Evolutionary conservation across 2,797 vertebrate species (phyloP), one percentile per base, ranked within the genome.

Genomic region (Syngnathus acus): DNA sequence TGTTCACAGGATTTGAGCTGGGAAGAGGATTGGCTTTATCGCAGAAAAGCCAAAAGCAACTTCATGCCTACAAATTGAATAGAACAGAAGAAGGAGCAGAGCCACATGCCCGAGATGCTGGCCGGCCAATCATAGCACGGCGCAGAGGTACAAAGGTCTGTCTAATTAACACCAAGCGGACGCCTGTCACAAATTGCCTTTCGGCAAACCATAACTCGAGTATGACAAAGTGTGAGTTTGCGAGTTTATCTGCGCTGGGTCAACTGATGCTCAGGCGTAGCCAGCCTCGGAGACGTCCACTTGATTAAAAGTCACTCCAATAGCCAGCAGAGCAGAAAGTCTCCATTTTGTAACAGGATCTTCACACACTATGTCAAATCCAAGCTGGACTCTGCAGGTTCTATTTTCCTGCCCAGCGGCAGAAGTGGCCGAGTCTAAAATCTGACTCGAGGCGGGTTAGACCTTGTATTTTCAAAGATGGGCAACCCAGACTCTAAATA

Each of bases 231-330:
- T 7, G 37, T n/a, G 38, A 11, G 38, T 40, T 17, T 23, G 21
- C 32, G 26, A 32, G 26, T 57, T 13, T 37, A 26, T 57, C 11
- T 57, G 23, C 37, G 26, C 7, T 23, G 59, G 59, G 39, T 40
- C 19, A 21, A 42, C n/a, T 10, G 10, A 14, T 21, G n/a, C 39
- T 14, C 10, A 43, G 39, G 59, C 39, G 10, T 23, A 2, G 39
- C 13, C n/a, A 42, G 6, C 39, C 38, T 11, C 13, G 39, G 39
- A 61, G 59, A 61, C n/a, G 19, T 61, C 59, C 39, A 43, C 59
- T 61, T 61, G 59, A 61, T 61, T 61, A 61, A 61, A 43, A 61
- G 59, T 61, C 59, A 42, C 59, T 43, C n/a, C 16, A 14, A 61
- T 23, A 26, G 39, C 59, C n/a, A 40, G 17, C 11, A 23, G n/a